Evolutionary conservation across 2,888 invertebrate genomes (phyloP), one percentile per base, ranked within the genome.

Genomic region (Cheilosia vulpina): DNA sequence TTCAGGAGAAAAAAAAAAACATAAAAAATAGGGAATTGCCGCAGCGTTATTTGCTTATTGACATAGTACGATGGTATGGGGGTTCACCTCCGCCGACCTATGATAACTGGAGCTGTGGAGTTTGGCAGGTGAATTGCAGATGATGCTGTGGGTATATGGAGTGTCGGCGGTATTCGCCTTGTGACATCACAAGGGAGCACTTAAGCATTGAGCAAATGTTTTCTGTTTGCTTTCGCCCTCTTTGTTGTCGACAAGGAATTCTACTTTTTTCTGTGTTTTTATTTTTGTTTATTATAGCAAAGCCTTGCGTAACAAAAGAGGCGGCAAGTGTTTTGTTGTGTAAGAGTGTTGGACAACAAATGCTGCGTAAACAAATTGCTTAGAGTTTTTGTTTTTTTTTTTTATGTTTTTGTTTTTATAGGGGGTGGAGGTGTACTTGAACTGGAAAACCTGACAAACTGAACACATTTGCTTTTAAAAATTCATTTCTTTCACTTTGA

Each of bases 21-120:
- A 76, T n/a, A n/a, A n/a, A 52, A 76, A 76, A 50, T 62, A 72
- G 71, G 76, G 66, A 77, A 77, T 63, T 85, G 85, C 85, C 66
- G 81, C 85, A 85, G 66, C 81, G 76, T 77, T 85, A 85, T 85
- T 85, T 85, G 72, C 81, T 81, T 85, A 81, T 81, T 85, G 81
- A 85, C 81, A 81, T 53, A 77, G 73, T 45, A 45, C 53, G 47
- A 47, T 27, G 24, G 34, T 38, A 24, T 41, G 53, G 13, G 11
- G 65, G 80, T 66, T 69, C 65, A 66, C 50, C 34, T 34, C 57
- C 52, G 58, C 60, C 75, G 34, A 57, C 47, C 73, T 43, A 52
- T 34, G 83, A 75, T 68, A 73, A 84, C 69, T 79, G 63, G 83
- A 69, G 78, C 66, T 52, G 24, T 55, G 17, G n/a, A 52, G 75